Evolutionary conservation across 2,888 invertebrate genomes (phyloP).

Genomic region (Leptinotarsa juncta): DNA sequence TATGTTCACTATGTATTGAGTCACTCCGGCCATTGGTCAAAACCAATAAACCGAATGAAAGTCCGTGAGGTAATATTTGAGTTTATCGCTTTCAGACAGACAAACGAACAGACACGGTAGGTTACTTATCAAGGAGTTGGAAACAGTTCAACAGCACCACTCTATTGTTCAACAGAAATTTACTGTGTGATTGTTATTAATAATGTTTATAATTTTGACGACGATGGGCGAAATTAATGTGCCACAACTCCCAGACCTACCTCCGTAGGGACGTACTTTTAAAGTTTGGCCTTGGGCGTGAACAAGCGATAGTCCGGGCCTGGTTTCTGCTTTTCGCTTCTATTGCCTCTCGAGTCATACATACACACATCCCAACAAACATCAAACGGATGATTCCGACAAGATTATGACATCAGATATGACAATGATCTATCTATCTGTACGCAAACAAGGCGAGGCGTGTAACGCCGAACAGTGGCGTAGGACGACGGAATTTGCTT

Average conservation of each 20-base stretch:
- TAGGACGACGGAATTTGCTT: neutral
- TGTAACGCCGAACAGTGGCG: constrained; percentile 5
- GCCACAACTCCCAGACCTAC: neutral
- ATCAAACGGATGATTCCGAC: constrained; percentile 8
- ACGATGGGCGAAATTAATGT: neutral
- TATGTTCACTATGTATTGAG: no score
- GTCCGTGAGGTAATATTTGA: no score
- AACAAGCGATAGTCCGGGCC: neutral
- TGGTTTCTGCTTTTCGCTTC: constrained; percentile 8
- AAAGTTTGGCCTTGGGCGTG: neutral
- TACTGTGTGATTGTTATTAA: no score
- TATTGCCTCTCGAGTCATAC: constrained; percentile 6
- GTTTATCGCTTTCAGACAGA: no score
- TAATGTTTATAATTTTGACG: neutral
- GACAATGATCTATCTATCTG: constrained; percentile 17
- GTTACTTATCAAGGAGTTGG: no score
- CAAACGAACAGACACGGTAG: no score
- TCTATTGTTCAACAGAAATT: no score
- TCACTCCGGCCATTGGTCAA: no score
- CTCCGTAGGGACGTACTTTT: neutral
- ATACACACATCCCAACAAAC: neutral
- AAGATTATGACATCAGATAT: constrained; percentile 20
- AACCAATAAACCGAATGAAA: no score
- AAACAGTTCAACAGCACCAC: no score
- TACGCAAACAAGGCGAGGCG: constrained; percentile 19